Percentiles rank a stretch among this genome's conserved stretches.
phyloP scores from a whole-genome alignment of 2,113 vertebrate species.

The Strix uralensis region DNA sequence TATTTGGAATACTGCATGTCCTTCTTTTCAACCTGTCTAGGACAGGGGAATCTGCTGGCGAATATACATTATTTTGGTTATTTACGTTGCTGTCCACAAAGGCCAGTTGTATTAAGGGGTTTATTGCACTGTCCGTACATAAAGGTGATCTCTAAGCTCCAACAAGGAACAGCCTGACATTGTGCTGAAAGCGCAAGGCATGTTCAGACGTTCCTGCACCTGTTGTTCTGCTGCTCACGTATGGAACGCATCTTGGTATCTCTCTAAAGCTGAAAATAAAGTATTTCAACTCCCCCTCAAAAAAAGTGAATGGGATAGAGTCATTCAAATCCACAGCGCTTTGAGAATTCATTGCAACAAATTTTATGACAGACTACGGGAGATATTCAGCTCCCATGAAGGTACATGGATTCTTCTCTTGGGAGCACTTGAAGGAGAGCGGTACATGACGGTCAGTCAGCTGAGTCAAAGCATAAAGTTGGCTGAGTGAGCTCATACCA shows the following conservation, averaged over 20 bases:
- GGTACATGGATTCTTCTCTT: background rate
- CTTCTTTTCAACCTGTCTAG: background rate
- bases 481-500: background rate
- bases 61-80: background rate
- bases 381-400: background rate
- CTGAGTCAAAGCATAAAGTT: background rate
- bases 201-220: background rate
- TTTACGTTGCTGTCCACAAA: background rate
- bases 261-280: background rate
- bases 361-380: background rate
- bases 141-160: background rate
- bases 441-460: rapidly evolving
- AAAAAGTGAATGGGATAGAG: background rate
- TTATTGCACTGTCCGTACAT: background rate
- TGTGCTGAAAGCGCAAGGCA: background rate
- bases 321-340: background rate
- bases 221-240: background rate
- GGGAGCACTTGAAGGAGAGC: background rate
- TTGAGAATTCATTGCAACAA: background rate
- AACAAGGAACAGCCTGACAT: background rate
- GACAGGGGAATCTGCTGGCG: background rate
- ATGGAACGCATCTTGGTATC: background rate
- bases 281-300: background rate
- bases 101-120: background rate
- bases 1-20: background rate